Conservation (phyloP, 2,113 vertebrate genomes). For the Myotis brandtii region DNA sequence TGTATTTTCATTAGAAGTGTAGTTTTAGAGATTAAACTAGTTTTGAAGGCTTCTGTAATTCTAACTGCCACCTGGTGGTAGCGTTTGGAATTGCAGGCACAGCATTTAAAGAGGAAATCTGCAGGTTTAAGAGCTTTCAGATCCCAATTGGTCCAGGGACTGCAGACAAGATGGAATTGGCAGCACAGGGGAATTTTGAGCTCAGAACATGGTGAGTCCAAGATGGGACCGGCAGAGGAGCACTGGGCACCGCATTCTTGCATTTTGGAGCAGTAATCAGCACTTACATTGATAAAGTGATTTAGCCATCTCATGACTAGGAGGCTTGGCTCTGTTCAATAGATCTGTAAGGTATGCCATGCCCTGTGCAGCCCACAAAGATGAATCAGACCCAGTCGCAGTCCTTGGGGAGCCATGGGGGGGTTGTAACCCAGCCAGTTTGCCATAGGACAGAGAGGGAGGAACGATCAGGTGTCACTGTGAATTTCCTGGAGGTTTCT, state of each 20-base stretch:
- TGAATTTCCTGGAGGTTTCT: not conserved
- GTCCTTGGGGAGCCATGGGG: not conserved
- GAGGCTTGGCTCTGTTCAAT: not conserved
- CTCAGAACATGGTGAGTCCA: not conserved
- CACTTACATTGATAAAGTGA: not conserved
- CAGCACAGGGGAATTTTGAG: not conserved
- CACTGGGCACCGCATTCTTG: not conserved
- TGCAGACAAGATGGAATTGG: not conserved
- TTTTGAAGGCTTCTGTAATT: conserved; percentile 6
- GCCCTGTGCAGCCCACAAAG: not conserved
- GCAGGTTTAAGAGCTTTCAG: not conserved
- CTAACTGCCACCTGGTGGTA: conserved; percentile 33
- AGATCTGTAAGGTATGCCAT: not conserved
- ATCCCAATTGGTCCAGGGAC: not conserved
- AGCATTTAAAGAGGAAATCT: not conserved
- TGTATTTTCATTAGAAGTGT: not conserved
- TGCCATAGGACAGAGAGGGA: not conserved
- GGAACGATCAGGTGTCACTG: not conserved
- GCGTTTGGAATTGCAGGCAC: conserved; percentile 40
- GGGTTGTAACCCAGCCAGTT: not conserved
- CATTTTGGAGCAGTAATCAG: not conserved
- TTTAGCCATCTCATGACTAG: not conserved
- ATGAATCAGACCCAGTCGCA: not conserved
- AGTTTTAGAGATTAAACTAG: not conserved
- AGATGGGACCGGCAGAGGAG: not conserved